These are phyloP conservation scores for Andrena haemorrhoa DNA, from an alignment of 2,888 invertebrate genomes.

Conservation along the genomic window DNA sequence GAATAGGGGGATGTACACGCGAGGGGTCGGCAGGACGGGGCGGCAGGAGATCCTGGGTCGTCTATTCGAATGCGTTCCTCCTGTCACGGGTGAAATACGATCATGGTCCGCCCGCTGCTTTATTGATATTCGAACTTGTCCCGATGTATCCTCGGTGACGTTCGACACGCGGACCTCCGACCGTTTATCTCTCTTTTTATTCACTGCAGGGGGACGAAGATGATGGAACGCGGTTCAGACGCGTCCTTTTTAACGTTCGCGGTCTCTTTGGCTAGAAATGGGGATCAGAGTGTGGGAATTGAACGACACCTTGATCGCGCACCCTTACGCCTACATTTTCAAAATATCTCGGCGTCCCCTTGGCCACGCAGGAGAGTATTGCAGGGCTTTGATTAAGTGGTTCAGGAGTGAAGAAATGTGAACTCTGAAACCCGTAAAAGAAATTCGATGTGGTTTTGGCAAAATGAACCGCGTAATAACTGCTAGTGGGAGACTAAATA, in stretches of 20 bases:
- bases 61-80: constrained; percentile 34
- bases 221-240: not conserved
- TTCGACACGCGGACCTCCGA: constrained; percentile 10
- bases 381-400: too few species aligned
- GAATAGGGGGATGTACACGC: constrained; percentile 33
- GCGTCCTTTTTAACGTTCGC: not conserved
- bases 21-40: not conserved
- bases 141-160: constrained; percentile 10
- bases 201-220: not conserved
- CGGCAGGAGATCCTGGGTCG: not conserved
- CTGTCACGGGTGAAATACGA: constrained; percentile 58
- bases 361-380: too few species aligned
- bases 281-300: too few species aligned
- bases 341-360: too few species aligned
- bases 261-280: too few species aligned
- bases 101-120: constrained; percentile 33
- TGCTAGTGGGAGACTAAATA: not conserved
- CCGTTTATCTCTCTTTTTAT: not conserved
- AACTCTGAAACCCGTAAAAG: not conserved
- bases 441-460: not conserved
- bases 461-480: constrained; percentile 19
- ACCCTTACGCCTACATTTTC: too few species aligned
- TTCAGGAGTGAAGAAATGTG: not conserved
- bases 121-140: constrained; percentile 55
- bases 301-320: too few species aligned